Evolutionary conservation across 2,113 vertebrate genomes (phyloP), one percentile per base, ranked within the genome.

Genomic region (Corvus moneduloides): DNA sequence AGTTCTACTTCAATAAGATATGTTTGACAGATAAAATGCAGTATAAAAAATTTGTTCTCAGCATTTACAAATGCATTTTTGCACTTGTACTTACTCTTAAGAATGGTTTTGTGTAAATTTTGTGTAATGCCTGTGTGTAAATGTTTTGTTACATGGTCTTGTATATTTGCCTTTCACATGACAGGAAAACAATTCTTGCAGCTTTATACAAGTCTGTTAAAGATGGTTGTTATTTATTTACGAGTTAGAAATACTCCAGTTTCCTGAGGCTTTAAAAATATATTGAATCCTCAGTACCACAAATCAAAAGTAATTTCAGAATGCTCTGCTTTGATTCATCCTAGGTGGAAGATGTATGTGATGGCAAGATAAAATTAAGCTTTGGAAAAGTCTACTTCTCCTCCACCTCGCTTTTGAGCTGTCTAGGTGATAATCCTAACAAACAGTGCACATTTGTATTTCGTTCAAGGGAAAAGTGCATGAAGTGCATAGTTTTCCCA

Each of bases 381-480:
- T 84, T 89, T 37, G 33, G 54, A 87, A 61, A 93, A 96, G 49
- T 49, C 19, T 69, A 2, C 58, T 82, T 76, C n/a, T 94, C 35
- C 22, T 86, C 71, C 39, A 19, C 16, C 46, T 84, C 46, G 5
- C 95, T 94, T 94, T 83, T 90, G 61, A 90, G 93, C 88, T 92
- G 84, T 93, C 78, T 94, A 54, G 93, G 94, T 96, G 95, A 95
- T 97, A 96, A 95, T 96, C 93, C 88, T 84, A 66, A 66, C 67
- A 87, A 96, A 94, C 93, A 94, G 77, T 71, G 39, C 27, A 5
- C 82, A 41, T 93, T 97, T 97, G 93, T 97, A 43, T 92, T 94
- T 85, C 35, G 27, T 92, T 93, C 77, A 87, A 82, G 87, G 69
- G 86, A 95, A 83, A 91, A 95, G 85, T 90, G 90, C 87, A 68